Evolutionary conservation across 2,113 vertebrate genomes (phyloP).

Genomic region (Poicephalus gulielmi): DNA sequence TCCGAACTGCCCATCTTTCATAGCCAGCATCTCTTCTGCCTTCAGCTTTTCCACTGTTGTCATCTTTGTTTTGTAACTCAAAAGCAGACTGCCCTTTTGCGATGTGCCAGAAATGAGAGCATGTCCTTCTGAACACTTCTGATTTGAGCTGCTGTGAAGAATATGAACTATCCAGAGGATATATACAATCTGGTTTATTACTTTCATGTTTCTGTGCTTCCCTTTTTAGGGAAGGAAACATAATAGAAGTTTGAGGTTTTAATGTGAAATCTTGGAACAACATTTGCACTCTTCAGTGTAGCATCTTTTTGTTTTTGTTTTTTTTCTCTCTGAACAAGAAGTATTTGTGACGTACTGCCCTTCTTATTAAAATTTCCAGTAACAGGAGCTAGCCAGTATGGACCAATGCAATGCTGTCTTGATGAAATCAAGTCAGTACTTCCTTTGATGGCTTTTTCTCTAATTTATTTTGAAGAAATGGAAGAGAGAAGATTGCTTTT

Average conservation of each 20-base stretch:
- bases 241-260: not conserved
- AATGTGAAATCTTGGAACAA: not conserved
- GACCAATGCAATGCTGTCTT: not conserved
- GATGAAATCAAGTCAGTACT: not conserved
- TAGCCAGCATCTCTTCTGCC: not conserved
- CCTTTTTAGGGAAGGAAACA: not conserved
- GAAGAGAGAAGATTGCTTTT: not conserved
- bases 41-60: not conserved
- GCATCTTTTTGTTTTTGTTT: not conserved
- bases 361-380: not conserved
- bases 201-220: not conserved
- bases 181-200: not conserved
- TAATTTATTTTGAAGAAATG: not conserved
- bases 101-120: not conserved
- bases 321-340: not conserved
- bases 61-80: not conserved
- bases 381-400: not conserved
- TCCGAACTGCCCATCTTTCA: not conserved
- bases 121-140: not conserved
- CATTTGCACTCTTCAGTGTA: not conserved
- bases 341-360: not conserved
- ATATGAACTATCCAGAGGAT: not conserved
- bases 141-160: not conserved
- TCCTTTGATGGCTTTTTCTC: not conserved
- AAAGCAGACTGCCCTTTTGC: not conserved